Percentiles rank a stretch among this genome's conserved stretches.
Conservation (phyloP, 2,113 vertebrate species). For the Mormoops blainvillei region DNA sequence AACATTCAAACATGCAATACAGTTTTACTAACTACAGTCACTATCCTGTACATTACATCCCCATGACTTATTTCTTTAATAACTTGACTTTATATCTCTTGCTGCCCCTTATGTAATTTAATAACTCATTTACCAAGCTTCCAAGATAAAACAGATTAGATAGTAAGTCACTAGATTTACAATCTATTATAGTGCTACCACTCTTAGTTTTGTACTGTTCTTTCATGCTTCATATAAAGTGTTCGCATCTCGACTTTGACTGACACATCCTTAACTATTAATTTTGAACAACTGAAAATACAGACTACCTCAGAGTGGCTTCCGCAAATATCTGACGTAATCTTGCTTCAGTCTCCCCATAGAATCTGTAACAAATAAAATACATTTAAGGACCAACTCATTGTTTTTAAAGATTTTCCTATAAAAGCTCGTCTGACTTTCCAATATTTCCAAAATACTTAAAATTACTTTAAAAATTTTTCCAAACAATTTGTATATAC, state of each 20-base stretch:
- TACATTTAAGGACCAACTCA: not conserved
- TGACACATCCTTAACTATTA: not conserved
- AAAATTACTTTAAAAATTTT: conserved; percentile 22
- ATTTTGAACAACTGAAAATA: conserved; percentile 32
- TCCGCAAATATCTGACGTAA: conserved; percentile 94
- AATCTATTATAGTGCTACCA: not conserved
- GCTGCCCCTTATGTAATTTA: not conserved
- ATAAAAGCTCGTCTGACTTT: not conserved
- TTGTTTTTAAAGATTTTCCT: not conserved
- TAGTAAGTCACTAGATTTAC: not conserved
- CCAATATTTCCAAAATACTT: conserved; percentile 25
- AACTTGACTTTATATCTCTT: not conserved
- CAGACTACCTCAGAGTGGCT: conserved; percentile 87
- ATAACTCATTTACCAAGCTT: not conserved
- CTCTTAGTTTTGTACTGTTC: not conserved
- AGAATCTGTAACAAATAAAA: conserved; percentile 86
- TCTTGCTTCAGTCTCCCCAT: conserved; percentile 93
- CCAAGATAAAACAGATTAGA: not conserved
- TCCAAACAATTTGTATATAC: not conserved
- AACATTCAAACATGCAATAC: not conserved
- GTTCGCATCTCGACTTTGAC: not conserved
- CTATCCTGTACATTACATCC: not conserved
- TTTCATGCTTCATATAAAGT: not conserved
- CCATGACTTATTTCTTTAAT: not conserved
- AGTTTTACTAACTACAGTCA: not conserved